Percentiles rank a stretch among this genome's conserved stretches.
Conservation (phyloP, 1,140 invertebrate genomes). For the Mizuhopecten yessoensis region DNA sequence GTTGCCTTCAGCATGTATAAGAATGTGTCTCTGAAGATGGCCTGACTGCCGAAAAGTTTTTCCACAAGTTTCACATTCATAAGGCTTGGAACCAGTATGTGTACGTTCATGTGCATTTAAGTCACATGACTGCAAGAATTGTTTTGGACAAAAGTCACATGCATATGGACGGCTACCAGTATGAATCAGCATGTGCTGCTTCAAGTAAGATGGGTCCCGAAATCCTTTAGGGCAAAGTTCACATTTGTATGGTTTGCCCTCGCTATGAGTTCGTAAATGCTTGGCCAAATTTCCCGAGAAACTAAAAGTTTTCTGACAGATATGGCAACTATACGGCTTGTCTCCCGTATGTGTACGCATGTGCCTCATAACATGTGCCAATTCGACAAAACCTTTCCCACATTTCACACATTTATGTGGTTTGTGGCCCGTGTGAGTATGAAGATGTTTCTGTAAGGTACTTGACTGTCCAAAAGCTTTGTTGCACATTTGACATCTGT, state of each 20-base stretch:
- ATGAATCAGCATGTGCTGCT: background rate
- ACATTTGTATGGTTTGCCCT: background rate
- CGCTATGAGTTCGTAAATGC: background rate
- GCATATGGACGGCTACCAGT: no score
- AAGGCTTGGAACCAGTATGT: no score
- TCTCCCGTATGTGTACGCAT: slow-evolving; percentile 41
- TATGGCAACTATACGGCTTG: slow-evolving; percentile 46
- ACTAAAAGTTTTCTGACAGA: slow-evolving; percentile 44
- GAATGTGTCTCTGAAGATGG: no score
- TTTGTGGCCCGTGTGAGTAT: background rate
- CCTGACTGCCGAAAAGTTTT: no score
- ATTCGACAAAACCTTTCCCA: slow-evolving; percentile 51
- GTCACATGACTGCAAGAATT: no score
- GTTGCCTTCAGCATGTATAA: no score
- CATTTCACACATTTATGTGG: slow-evolving; percentile 44
- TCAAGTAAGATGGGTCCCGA: background rate
- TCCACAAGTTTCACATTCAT: no score
- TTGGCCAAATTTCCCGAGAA: background rate
- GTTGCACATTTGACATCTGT: background rate
- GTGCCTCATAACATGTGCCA: slow-evolving; percentile 45
- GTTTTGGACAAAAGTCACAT: no score
- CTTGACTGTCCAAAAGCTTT: background rate
- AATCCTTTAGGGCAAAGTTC: background rate
- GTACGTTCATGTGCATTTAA: no score
- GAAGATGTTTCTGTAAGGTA: slow-evolving; percentile 27